A percentile compares a stretch with the other conserved stretches of the same genome.
Evolutionary conservation across 2,797 vertebrate species (phyloP).

Genomic region (Fistularia tabacaria): DNA sequence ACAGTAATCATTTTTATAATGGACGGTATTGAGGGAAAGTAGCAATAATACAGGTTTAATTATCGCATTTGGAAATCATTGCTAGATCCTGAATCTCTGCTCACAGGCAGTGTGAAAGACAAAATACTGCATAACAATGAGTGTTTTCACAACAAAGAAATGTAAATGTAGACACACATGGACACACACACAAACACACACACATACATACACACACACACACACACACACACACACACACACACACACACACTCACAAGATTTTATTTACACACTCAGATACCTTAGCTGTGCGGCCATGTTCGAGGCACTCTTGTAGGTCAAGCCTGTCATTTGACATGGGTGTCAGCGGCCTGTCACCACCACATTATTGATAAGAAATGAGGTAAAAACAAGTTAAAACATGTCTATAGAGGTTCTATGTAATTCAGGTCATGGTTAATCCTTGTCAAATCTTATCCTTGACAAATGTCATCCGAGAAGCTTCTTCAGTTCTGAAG

Average conservation of each 20-base stretch:
- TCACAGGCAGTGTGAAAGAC: not conserved
- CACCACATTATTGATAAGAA: not conserved
- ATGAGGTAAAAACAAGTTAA: not conserved
- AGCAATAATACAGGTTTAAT: too few species aligned
- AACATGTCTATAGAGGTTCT: too few species aligned
- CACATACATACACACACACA: not conserved
- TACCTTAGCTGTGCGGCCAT: constrained; percentile 89
- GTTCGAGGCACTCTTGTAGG: constrained; percentile 88
- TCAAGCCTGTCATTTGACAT: constrained; percentile 85
- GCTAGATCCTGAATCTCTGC: too few species aligned
- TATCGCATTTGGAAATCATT: too few species aligned
- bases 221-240: constrained; percentile 40
- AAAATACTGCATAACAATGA: not conserved
- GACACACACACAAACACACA: not conserved
- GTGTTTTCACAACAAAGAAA: not conserved
- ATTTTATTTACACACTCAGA: constrained; percentile 22
- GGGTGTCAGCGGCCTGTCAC: constrained; percentile 78
- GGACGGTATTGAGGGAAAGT: too few species aligned
- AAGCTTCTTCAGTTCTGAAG: too few species aligned
- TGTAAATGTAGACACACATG: not conserved
- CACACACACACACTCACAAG: constrained; percentile 25
- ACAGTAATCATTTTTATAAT: constrained; percentile 1
- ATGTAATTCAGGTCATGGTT: too few species aligned
- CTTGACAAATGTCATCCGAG: too few species aligned
- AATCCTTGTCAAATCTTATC: not conserved